A percentile compares a stretch with the other conserved stretches of the same genome.
These are phyloP conservation scores for Drosophila rufa DNA, from an alignment of 1,140 invertebrate species.

Conservation along the genomic window DNA sequence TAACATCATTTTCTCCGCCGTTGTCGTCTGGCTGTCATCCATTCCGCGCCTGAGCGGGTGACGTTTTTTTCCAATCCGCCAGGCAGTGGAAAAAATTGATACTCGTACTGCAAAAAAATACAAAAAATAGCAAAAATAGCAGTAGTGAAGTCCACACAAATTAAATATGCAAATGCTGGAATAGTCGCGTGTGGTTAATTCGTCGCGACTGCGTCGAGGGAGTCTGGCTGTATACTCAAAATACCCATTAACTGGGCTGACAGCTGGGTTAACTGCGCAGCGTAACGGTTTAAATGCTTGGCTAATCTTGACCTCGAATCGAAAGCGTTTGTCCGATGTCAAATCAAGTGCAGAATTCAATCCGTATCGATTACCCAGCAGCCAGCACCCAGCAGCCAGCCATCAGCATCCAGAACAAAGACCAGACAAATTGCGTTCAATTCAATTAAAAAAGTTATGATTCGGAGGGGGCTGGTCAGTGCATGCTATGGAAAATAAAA, in stretches of 20 bases:
- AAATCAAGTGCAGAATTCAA: slow-evolving; percentile 38
- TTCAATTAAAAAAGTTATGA: slow-evolving; percentile 51
- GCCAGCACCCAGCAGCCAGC: background rate
- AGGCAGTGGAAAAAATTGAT: slow-evolving; percentile 50
- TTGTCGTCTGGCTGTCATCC: slow-evolving; percentile 64
- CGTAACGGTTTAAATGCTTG: slow-evolving; percentile 62
- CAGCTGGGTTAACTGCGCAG: slow-evolving; percentile 45
- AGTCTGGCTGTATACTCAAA: slow-evolving; percentile 12
- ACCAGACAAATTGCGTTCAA: slow-evolving; percentile 41
- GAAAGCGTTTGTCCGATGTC: slow-evolving; percentile 36
- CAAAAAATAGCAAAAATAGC: background rate
- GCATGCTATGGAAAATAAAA: slow-evolving; percentile 20
- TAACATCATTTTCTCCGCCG: slow-evolving; percentile 55
- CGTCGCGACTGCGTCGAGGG: slow-evolving; percentile 30
- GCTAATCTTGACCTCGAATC: slow-evolving; percentile 59
- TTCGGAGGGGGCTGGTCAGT: slow-evolving; percentile 3
- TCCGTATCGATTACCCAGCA: slow-evolving; percentile 41
- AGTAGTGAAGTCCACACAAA: slow-evolving; percentile 55
- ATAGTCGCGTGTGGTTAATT: slow-evolving; percentile 57
- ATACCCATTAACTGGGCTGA: slow-evolving; percentile 12
- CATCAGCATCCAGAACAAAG: slow-evolving; percentile 36
- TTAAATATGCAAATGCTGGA: slow-evolving; percentile 62
- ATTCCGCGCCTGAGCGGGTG: slow-evolving; percentile 60
- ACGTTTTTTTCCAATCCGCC: slow-evolving; percentile 51
- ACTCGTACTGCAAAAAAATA: slow-evolving; percentile 33